These are phyloP conservation scores for Brenthis daphne DNA, from an alignment of 2,888 invertebrate species.

Conservation along the genomic window DNA sequence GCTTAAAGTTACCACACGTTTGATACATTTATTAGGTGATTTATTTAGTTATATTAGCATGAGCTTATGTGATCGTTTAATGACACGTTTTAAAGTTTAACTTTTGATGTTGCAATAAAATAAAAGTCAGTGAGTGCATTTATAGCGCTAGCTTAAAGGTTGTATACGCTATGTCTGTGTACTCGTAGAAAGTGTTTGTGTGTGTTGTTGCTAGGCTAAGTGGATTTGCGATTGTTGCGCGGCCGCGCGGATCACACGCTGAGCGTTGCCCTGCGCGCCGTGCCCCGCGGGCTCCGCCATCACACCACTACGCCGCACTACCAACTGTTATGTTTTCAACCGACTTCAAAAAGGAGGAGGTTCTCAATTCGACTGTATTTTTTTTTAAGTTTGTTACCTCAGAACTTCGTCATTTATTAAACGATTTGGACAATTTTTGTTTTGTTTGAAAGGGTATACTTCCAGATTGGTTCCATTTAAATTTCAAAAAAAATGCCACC, in stretches of 20 bases:
- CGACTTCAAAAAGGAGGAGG: too few species aligned
- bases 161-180: constrained; percentile 54
- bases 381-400: too few species aligned
- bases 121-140: constrained; percentile 51
- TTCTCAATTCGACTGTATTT: too few species aligned
- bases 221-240: constrained; percentile 76
- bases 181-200: constrained; percentile 63
- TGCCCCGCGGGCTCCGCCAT: constrained; percentile 39
- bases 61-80: constrained; percentile 2
- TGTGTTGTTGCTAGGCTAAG: constrained; percentile 72
- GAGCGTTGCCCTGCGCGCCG: constrained; percentile 69
- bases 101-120: constrained; percentile 15
- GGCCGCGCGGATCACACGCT: constrained; percentile 78
- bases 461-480: too few species aligned
- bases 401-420: too few species aligned
- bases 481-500: too few species aligned
- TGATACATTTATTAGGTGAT: constrained; percentile 13
- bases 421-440: too few species aligned
- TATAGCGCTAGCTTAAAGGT: constrained; percentile 49
- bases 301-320: constrained; percentile 21
- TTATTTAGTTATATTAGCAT: constrained; percentile 8
- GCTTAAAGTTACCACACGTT: constrained; percentile 8
- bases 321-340: neutral
- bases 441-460: too few species aligned
- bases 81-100: neutral